Evolutionary conservation across 2,113 vertebrate species (phyloP), one percentile per base, ranked within the genome.

Genomic region (Tautogolabrus adspersus): DNA sequence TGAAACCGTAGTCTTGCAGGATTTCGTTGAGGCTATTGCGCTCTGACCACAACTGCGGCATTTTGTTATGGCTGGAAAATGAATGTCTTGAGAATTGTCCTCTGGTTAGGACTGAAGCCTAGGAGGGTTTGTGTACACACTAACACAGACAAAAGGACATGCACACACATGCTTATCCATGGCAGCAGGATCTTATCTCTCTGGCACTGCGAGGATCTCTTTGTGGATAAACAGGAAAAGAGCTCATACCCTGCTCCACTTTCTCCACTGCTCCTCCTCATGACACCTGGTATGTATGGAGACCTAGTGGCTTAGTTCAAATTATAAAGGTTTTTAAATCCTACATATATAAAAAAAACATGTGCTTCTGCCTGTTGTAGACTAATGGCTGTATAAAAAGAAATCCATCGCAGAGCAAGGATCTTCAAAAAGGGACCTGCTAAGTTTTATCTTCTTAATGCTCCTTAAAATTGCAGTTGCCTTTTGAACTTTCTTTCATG

Each of bases 181-280:
- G 66, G 42, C 57, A 66, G 61, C 11, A 37, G 49, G 57, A 66
- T 88, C 66, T 89, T 84, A 85, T 88, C 82, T 83, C 56, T 55
- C 72, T 56, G 38, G 59, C 82, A 79, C 47, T 3, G n/a, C 23
- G n/a, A 55, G 42, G 66, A 79, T 83, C 67, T 63, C 60, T 77
- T 64, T 55, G 69, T 42, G 63, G 84, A 83, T 83, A 85, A 90
- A 88, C 81, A 87, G 81, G 80, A 87, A 88, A 66, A 66, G 30
- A 51, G 19, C 30, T 47, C 2, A 5, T 42, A 8, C 37, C 60
- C 26, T 71, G 71, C 66, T 65, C 58, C 56, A 73, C 82, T 79
- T 81, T 87, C 73, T 81, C 58, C n/a, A 18, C 60, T 61, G 58
- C 66, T 77, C 19, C 23, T 62, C 42, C 37, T 22, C 51, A 13